phyloP scores from a whole-genome alignment of 2,113 vertebrate genomes.

The Dasyprocta punctata region DNA sequence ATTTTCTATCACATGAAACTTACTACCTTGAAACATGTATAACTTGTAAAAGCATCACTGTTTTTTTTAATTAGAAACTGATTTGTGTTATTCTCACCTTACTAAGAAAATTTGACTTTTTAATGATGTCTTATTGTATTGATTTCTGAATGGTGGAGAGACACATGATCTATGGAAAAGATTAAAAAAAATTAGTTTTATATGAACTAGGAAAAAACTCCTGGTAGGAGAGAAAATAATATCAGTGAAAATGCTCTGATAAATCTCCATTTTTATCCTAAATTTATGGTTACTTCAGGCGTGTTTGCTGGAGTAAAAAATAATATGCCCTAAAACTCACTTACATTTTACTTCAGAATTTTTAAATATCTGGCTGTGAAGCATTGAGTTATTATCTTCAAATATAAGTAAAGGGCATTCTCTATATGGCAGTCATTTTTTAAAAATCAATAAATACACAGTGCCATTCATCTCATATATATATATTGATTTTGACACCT shows the following conservation, averaged over 20 bases:
- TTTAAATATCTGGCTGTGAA: conserved; percentile 35
- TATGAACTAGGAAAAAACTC: not conserved
- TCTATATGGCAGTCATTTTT: not conserved
- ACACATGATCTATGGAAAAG: not conserved
- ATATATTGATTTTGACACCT: not conserved
- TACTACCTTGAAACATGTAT: not conserved
- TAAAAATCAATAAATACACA: not conserved
- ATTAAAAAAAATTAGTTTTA: not conserved
- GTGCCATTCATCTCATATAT: not conserved
- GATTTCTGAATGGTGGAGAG: not conserved
- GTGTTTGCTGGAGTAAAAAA: not conserved
- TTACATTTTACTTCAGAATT: not conserved
- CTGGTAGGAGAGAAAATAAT: not conserved
- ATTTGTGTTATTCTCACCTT: not conserved
- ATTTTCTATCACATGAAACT: not conserved
- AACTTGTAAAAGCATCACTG: not conserved
- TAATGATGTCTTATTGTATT: not conserved
- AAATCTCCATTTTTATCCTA: not conserved
- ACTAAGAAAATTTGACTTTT: not conserved
- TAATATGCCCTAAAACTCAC: not conserved
- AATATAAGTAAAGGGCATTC: not conserved
- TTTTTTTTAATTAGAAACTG: not conserved
- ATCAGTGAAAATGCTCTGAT: not conserved
- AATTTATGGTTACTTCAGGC: not conserved
- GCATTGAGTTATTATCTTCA: conserved; percentile 30